Percentiles rank a stretch among this genome's conserved stretches.
Evolutionary conservation across 1,140 invertebrate genomes (phyloP).

Genomic region (Drosophila orosa): DNA sequence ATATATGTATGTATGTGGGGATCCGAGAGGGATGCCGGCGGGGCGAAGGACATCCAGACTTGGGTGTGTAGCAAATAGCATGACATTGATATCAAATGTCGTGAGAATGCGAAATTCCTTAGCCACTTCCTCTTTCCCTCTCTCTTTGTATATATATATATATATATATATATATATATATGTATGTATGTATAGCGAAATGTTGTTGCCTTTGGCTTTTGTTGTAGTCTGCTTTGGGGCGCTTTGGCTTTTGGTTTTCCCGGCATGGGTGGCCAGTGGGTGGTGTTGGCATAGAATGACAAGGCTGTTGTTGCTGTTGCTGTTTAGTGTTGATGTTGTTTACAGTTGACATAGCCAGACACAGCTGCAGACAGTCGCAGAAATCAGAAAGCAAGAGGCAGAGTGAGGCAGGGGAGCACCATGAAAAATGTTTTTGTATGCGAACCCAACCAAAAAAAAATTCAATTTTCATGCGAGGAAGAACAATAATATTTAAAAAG

Average conservation of each 20-base stretch:
- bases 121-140: constrained; percentile 15
- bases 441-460: not conserved
- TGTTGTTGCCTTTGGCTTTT: constrained; percentile 57
- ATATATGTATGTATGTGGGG: not conserved
- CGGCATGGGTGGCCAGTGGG: not conserved
- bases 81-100: constrained; percentile 83
- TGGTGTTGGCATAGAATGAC: constrained; percentile 45
- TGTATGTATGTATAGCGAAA: constrained; percentile 3
- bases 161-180: not conserved
- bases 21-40: not conserved
- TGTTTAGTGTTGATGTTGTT: constrained; percentile 68
- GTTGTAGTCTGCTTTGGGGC: constrained; percentile 66
- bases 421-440: constrained; percentile 25
- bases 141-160: not conserved
- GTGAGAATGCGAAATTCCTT: constrained; percentile 63
- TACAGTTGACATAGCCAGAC: constrained; percentile 80
- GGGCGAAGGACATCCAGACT: constrained; percentile 24
- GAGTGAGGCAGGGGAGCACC: not conserved
- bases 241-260: constrained; percentile 31
- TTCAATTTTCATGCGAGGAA: constrained; percentile 28
- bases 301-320: constrained; percentile 33
- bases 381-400: constrained; percentile 4
- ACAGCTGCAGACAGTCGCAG: constrained; percentile 73
- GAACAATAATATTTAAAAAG: constrained; percentile 9
- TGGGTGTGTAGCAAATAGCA: constrained; percentile 61